These are phyloP conservation scores for Piprites chloris DNA, from an alignment of 2,113 vertebrate genomes.

Conservation along the genomic window DNA sequence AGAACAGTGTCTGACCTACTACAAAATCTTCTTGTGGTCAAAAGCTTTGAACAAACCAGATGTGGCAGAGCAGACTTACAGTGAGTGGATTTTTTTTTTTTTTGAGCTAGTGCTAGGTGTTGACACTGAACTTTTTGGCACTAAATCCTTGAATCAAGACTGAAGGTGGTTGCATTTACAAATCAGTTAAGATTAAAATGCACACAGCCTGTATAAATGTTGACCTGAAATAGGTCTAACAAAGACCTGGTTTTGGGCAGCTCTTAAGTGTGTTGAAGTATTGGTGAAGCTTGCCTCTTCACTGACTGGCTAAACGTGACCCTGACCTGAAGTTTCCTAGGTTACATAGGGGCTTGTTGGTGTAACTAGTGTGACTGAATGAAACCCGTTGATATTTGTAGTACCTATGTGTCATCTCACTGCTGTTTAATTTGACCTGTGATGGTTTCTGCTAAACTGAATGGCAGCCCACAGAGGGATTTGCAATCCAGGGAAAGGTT, in stretches of 20 bases:
- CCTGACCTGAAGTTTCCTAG: fast-evolving
- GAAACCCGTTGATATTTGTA: not conserved
- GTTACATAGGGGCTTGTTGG: not conserved
- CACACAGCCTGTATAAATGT: not conserved
- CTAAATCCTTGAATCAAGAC: not conserved
- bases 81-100: not conserved
- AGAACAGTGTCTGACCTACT: not conserved
- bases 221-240: not conserved
- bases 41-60: not conserved
- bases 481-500: not conserved
- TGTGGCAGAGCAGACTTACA: not conserved
- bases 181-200: not conserved
- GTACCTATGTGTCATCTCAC: fast-evolving
- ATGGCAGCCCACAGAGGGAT: fast-evolving
- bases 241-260: not conserved
- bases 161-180: not conserved
- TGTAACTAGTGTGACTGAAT: not conserved
- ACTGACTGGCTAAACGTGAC: not conserved
- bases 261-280: not conserved
- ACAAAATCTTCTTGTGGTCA: not conserved
- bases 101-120: not conserved
- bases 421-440: not conserved
- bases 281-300: not conserved
- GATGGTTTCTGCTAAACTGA: not conserved
- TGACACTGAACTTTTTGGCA: not conserved